These are phyloP conservation scores for Syrmaticus mikado DNA, from an alignment of 2,113 vertebrate species.

Conservation along the genomic window DNA sequence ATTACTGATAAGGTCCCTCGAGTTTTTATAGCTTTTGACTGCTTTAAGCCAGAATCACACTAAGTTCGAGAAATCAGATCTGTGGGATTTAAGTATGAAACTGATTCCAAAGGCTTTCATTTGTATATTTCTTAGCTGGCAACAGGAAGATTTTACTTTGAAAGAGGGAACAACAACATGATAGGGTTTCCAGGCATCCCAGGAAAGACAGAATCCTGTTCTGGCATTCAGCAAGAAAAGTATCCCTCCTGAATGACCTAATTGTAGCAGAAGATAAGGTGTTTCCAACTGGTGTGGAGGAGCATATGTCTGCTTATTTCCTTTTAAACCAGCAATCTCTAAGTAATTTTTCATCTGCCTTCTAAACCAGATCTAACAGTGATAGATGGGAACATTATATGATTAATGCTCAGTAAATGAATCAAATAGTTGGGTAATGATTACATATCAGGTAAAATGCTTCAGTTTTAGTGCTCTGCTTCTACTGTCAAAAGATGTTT, in stretches of 20 bases:
- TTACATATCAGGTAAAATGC: not conserved
- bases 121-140: not conserved
- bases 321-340: not conserved
- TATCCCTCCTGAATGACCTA: not conserved
- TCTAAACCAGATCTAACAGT: not conserved
- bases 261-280: not conserved
- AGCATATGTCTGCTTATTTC: not conserved
- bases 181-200: not conserved
- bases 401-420: not conserved
- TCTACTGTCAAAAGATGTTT: not conserved
- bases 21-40: not conserved
- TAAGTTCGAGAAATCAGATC: not conserved
- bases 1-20: not conserved
- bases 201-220: not conserved
- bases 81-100: not conserved
- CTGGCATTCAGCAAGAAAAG: not conserved
- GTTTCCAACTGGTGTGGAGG: not conserved
- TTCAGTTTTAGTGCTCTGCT: not conserved
- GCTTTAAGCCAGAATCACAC: not conserved
- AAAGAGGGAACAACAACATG: not conserved
- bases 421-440: not conserved
- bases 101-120: not conserved
- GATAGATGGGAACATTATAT: not conserved
- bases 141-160: not conserved
- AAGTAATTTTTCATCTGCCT: not conserved